A percentile compares a stretch with the other conserved stretches of the same genome.
Evolutionary conservation across 2,888 invertebrate genomes (phyloP).

Genomic region (Lepeophtheirus nordmannii): DNA sequence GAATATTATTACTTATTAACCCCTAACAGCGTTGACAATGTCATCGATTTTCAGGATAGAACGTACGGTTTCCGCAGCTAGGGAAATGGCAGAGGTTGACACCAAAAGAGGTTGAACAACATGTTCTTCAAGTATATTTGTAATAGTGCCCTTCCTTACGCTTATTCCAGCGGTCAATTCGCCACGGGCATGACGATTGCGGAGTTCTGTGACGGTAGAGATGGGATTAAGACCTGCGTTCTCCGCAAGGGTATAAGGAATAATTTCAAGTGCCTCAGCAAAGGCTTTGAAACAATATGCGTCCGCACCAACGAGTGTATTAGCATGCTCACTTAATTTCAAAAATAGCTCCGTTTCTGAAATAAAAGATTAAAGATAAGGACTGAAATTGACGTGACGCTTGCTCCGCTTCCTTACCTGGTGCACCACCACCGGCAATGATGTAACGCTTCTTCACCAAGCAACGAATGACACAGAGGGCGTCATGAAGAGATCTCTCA

Average conservation of each 20-base stretch:
- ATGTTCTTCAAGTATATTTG: conserved; percentile 89
- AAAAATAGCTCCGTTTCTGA: conserved; percentile 90
- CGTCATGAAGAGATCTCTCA: conserved; percentile 79
- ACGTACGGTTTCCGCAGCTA: conserved; percentile 90
- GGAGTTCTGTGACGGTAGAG: conserved; percentile 85
- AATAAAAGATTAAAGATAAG: conserved; percentile 33
- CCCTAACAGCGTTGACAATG: conserved; percentile 49
- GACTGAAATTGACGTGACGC: neutral
- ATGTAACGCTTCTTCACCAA: conserved; percentile 64
- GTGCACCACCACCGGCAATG: conserved; percentile 24
- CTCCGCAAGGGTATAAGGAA: conserved; percentile 77
- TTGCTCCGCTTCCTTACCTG: neutral
- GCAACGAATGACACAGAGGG: conserved; percentile 82
- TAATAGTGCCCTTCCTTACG: conserved; percentile 79
- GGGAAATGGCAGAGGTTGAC: conserved; percentile 73
- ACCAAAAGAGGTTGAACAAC: conserved; percentile 95
- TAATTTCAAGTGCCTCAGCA: conserved; percentile 85
- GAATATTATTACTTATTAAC: neutral
- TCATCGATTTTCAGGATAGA: conserved; percentile 98
- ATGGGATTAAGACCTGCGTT: conserved; percentile 86
- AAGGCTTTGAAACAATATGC: conserved; percentile 89
- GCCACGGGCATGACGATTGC: conserved; percentile 77
- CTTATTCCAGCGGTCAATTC: conserved; percentile 82
- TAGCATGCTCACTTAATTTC: conserved; percentile 59
- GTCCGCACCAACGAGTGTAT: conserved; percentile 73